Base-by-base conservation (phyloP, 1,140 invertebrate genomes). In the Marisa cornuarietis region DNA sequence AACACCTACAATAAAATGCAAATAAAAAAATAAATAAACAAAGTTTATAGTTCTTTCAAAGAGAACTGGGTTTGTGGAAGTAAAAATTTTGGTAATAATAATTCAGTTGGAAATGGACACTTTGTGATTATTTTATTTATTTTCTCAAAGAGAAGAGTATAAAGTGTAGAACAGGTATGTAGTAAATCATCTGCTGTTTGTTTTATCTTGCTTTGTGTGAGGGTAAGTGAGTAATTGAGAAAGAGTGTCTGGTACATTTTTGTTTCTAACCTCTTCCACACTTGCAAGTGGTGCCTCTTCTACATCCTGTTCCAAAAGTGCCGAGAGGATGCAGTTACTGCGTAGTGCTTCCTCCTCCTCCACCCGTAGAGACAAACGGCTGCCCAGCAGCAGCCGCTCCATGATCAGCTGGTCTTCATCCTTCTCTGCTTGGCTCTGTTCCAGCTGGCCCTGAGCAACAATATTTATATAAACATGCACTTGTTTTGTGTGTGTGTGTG, bases 1-100 rank as follows among this genome's bases (percentile, higher is more conserved):
- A 91, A 91, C 14, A 91, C 88, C 89, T 91, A 80, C 31, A 86
- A n/a, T n/a, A n/a, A n/a, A n/a, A n/a, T n/a, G n/a, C n/a, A n/a
- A n/a, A n/a, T n/a, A n/a, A 82, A 31, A 68, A 49, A 18, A n/a
- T 54, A 81, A 62, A 42, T 22, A 18, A 52, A 6, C 16, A 7
- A 65, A 65, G 20, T 20, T 65, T 7, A 24, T 65, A 22, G 24
- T 65, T 20, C 63, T 65, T 24, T 65, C 20, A 20, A 65, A 24
- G 7, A 22, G 13, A 9, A 11, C 11, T 20, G 63, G 62, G 7
- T 65, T 65, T 42, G 31, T 42, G 31, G 31, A 42, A 42, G 6
- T 42, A 42, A 42, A 42, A 42, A 42, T 42, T 42, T 42, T 6
- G 0, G 31, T 42, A 42, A 42, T 42, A 42, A 42, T 42, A 4